These are phyloP conservation scores for Tanytarsus gracilentus DNA, from an alignment of 2,888 invertebrate genomes.

Conservation along the genomic window DNA sequence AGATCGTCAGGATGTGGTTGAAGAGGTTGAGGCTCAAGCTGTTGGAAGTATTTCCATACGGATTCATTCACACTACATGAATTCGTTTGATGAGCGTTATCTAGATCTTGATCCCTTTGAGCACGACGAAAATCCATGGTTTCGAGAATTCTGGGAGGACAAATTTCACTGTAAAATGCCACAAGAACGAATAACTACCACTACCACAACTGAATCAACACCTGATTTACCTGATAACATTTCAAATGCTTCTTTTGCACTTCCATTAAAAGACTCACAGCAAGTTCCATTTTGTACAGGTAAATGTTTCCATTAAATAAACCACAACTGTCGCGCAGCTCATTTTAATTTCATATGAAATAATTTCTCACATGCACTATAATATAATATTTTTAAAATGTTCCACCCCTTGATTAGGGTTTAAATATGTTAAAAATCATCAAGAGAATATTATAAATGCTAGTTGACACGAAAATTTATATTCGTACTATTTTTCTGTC, in stretches of 20 bases:
- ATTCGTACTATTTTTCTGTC: no score
- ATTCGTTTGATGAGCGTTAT: constrained; percentile 58
- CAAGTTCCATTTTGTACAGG: constrained; percentile 7
- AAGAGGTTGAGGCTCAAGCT: constrained; percentile 54
- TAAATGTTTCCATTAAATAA: neutral
- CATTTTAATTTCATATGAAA: no score
- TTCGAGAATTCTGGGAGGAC: constrained; percentile 67
- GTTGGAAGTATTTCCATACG: constrained; percentile 63
- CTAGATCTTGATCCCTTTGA: constrained; percentile 53
- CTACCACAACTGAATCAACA: neutral
- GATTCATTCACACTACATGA: constrained; percentile 61
- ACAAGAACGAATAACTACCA: neutral
- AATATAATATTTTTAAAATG: no score
- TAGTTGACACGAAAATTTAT: no score
- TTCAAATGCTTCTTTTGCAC: neutral
- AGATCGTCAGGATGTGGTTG: constrained; percentile 64
- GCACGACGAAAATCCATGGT: constrained; percentile 60
- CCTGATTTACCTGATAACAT: neutral
- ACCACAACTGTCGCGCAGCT: neutral
- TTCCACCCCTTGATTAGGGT: no score
- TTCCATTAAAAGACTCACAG: neutral
- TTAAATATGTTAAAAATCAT: no score
- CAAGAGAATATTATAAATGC: no score
- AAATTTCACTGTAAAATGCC: constrained; percentile 54
- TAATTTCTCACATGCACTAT: no score